Evolutionary conservation across 2,113 vertebrate species (phyloP).

Genomic region (Oreochromis spilurus): DNA sequence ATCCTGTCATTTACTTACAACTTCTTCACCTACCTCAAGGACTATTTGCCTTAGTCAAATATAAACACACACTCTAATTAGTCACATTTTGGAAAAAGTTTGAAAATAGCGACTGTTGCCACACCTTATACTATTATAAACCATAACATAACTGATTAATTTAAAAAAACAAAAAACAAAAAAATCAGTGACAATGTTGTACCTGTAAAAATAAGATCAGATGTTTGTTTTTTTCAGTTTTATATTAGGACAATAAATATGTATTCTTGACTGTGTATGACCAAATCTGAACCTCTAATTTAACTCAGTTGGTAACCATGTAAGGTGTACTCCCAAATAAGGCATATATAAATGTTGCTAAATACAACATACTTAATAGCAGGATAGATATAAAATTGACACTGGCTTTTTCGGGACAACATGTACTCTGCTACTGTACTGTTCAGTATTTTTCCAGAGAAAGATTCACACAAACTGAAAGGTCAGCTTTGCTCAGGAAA

Average conservation of each 20-base stretch:
- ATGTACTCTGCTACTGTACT: background rate
- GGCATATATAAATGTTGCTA: background rate
- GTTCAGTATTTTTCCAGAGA: conserved; percentile 5
- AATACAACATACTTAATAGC: background rate
- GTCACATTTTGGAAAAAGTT: background rate
- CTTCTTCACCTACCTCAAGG: conserved; percentile 26
- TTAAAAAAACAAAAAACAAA: background rate
- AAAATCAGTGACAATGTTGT: background rate
- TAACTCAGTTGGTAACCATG: background rate
- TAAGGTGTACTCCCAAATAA: background rate
- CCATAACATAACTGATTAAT: background rate
- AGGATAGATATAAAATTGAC: background rate
- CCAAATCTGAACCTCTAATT: background rate
- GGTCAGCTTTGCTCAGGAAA: background rate
- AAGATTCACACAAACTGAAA: background rate
- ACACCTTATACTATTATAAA: background rate
- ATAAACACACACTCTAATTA: background rate
- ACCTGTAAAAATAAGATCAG: background rate
- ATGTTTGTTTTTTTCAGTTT: conserved; percentile 13
- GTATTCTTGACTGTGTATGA: background rate
- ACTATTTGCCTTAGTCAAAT: conserved; percentile 31
- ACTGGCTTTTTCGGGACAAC: background rate
- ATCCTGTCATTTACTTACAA: conserved; percentile 63
- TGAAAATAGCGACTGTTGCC: conserved; percentile 31
- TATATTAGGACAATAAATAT: background rate